Evolutionary conservation across 2,797 vertebrate genomes (phyloP).

Genomic region (Odontamblyopus lacepedii): DNA sequence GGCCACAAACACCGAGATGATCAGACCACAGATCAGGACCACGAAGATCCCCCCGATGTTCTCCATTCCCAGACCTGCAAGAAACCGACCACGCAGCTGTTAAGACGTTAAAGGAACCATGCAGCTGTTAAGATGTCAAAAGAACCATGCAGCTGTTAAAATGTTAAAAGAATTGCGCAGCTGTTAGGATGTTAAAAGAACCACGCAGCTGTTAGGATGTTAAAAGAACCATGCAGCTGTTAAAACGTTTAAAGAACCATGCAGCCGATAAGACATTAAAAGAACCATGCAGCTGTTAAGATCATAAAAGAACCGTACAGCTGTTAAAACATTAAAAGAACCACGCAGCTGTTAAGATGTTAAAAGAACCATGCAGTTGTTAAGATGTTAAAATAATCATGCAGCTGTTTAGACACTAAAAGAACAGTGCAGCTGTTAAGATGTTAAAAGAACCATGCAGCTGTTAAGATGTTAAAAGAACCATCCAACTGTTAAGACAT

Average conservation of each 20-base stretch:
- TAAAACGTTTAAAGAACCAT: too few relatives aligned
- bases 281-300: too few relatives aligned
- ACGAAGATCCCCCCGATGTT: conserved; percentile 95
- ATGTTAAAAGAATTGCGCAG: neutral
- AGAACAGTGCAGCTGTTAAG: too few relatives aligned
- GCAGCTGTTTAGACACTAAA: neutral
- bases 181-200: too few relatives aligned
- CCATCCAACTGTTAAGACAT: neutral
- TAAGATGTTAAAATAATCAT: neutral
- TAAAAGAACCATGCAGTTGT: neutral
- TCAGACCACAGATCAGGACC: conserved; percentile 93
- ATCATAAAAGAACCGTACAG: too few relatives aligned
- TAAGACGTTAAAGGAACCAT: neutral
- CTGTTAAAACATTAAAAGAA: too few relatives aligned
- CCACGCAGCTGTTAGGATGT: too few relatives aligned
- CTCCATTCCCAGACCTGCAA: conserved; percentile 90
- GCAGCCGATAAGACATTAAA: too few relatives aligned
- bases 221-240: too few relatives aligned
- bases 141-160: too few relatives aligned
- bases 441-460: too few relatives aligned
- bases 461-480: neutral
- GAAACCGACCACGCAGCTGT: neutral
- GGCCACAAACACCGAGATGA: conserved; percentile 92
- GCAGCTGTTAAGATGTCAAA: neutral
- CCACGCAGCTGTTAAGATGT: too few relatives aligned